Base-by-base conservation (phyloP, 2,888 invertebrate species). In the Silvanus unidentatus region DNA sequence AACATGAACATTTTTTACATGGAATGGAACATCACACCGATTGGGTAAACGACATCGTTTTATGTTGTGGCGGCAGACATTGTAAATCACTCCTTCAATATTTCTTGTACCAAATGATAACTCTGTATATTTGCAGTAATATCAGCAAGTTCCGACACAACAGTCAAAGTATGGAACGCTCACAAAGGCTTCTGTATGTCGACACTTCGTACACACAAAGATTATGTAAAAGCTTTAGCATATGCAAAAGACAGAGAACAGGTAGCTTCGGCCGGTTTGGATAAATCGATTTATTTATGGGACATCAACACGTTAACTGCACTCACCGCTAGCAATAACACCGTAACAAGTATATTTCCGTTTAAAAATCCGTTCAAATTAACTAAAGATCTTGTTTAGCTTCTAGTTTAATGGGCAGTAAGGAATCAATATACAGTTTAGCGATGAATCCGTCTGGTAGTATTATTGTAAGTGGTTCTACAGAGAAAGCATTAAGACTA, bases 11-110 rank as follows among this genome's bases (percentile, higher is more conserved):
- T 42, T 97, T 94, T 67, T 79, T 93, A 49, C 91, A 94, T 66
- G 94, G 96, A 22, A 94, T 99, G 95, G 98, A 99, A 70, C 98
- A 99, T 73, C 99, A 99, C 70, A 98, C 97, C 2, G 99, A 99
- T 73, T 99, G 99, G 99, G 97, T 99, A 39, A 99, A 99, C 73
- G 99, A 99, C 73, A 94, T 99, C 67, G 90, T 98, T 30, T 77
- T 99, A 16, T 99, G 98, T 70, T 97, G 97, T 72, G 90, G 90
- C 53, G 98, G 98, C 29, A 87, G 92, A 71, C 95, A 97, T 73
- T 80, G 91, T 91, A 74, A 74, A 79, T 74, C n/a, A n/a, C n/a
- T n/a, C n/a, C n/a, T n/a, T n/a, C 22, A 22, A 22, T 22, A 22
- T 22, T 27, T 40, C 9, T 13, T n/a, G n/a, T n/a, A n/a, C n/a